These are phyloP conservation scores for Gallinago stenura DNA, from an alignment of 2,797 vertebrate genomes.

Conservation along the genomic window DNA sequence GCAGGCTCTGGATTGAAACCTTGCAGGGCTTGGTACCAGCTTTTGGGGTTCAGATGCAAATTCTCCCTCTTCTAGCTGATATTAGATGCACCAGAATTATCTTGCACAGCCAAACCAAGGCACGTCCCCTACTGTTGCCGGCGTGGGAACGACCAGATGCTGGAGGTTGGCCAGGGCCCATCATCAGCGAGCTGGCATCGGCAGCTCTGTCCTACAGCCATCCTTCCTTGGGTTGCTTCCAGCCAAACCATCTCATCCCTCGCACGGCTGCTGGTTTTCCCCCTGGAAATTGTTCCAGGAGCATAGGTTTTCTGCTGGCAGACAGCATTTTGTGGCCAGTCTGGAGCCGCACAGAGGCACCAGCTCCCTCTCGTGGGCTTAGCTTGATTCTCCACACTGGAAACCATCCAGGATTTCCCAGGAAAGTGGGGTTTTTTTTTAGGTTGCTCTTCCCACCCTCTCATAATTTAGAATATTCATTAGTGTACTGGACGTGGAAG, in stretches of 20 bases:
- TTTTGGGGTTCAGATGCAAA: neutral
- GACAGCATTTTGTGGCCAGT: neutral
- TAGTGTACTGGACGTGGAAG: neutral
- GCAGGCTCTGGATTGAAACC: neutral
- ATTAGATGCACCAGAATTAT: neutral
- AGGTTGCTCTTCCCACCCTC: accelerated
- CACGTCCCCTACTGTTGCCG: accelerated
- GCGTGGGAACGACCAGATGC: accelerated
- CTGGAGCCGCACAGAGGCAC: accelerated
- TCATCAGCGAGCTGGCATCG: neutral
- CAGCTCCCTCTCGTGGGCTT: conserved; percentile 64
- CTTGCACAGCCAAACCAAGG: neutral
- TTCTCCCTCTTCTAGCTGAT: neutral
- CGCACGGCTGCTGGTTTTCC: accelerated
- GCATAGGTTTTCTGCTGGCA: neutral
- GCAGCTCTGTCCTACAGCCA: neutral
- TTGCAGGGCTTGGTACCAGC: neutral
- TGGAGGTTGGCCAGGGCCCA: neutral
- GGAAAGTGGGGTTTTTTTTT: neutral
- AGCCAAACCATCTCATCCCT: neutral
- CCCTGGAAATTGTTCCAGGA: neutral
- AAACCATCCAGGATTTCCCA: neutral
- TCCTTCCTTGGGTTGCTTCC: neutral
- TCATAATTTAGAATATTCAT: neutral
- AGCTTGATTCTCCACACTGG: neutral